Evolutionary conservation across 2,888 invertebrate species (phyloP), one percentile per base, ranked within the genome.

Genomic region (Ennomos erosarius): DNA sequence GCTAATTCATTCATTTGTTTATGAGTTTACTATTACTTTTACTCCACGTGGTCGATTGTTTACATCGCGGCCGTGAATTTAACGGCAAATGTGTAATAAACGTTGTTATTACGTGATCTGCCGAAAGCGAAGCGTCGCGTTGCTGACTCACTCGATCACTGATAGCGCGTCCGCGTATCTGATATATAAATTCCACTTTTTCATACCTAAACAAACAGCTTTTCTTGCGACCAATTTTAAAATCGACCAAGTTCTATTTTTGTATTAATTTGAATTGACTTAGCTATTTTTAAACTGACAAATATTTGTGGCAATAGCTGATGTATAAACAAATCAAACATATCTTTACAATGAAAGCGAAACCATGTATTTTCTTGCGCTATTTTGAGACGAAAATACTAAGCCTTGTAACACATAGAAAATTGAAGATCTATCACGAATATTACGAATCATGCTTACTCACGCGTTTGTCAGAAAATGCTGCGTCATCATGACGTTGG

Each of bases 1-100:
- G 88, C 79, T 82, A 87, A 89, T 87, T 85, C 88, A 88, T 88
- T 89, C 89, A 81, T 85, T 85, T 85, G 84, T 88, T 87, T 85
- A 83, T 83, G 79, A 85, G 82, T 87, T 86, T 88, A 87, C 88
- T 85, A 85, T 84, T 85, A 88, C 87, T 85, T 85, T 85, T 81
- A 82, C 78, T 71, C 78, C 90, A 90, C 90, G 90, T 90, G 91
- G 76, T 83, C 74, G 83, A 85, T 83, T 87, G 89, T 88, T 87
- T 86, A 85, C 83, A 75, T 76, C 71, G 74, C 69, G 74, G 72
- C 74, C 79, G 82, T 79, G 78, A 78, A 80, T 81, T 85, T 82
- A 80, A 79, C 78, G 75, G 81, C 76, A 71, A 81, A 79, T 78
- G 82, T 81, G 87, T 85, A 84, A 88, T 88, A 83, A 87, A 84